A percentile compares a stretch with the other conserved stretches of the same genome.
Evolutionary conservation across 2,797 vertebrate species (phyloP).

Genomic region (Bryconaethiops microstoma): DNA sequence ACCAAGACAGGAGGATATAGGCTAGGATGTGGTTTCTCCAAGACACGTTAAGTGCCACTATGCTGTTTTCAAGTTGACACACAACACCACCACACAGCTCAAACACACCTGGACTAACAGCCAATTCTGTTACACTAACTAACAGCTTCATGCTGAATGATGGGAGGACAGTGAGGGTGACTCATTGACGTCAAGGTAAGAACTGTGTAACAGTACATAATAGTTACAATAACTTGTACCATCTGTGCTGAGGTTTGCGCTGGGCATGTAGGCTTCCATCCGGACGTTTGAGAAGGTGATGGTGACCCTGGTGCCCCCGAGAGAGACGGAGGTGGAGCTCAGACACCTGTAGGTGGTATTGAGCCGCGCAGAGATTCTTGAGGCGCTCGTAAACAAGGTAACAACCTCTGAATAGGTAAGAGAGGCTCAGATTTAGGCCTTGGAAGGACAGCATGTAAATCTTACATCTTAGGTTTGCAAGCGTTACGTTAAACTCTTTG

Average conservation of each 20-base stretch:
- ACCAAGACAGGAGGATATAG: no score
- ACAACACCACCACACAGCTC: no score
- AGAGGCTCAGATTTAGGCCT: neutral
- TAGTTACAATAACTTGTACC: conserved; percentile 70
- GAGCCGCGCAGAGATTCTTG: conserved; percentile 75
- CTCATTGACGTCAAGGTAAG: neutral
- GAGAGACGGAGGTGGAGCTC: conserved; percentile 64
- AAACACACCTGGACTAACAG: no score
- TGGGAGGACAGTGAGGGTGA: no score
- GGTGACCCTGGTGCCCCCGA: conserved; percentile 62
- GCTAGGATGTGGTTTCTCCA: no score
- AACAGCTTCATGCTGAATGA: no score
- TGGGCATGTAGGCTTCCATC: conserved; percentile 86
- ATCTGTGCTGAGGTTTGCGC: conserved; percentile 76
- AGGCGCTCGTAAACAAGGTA: conserved; percentile 59
- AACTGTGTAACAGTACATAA: neutral
- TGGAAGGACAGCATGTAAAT: neutral
- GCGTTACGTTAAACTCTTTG: no score
- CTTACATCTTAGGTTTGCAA: no score
- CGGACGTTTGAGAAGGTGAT: conserved; percentile 77
- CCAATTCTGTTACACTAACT: no score
- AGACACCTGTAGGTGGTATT: conserved; percentile 86
- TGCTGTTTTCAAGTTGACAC: no score
- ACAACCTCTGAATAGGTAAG: conserved; percentile 62
- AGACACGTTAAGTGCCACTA: no score